phyloP scores from a whole-genome alignment of 2,113 vertebrate genomes.

The Grallaria varia region DNA sequence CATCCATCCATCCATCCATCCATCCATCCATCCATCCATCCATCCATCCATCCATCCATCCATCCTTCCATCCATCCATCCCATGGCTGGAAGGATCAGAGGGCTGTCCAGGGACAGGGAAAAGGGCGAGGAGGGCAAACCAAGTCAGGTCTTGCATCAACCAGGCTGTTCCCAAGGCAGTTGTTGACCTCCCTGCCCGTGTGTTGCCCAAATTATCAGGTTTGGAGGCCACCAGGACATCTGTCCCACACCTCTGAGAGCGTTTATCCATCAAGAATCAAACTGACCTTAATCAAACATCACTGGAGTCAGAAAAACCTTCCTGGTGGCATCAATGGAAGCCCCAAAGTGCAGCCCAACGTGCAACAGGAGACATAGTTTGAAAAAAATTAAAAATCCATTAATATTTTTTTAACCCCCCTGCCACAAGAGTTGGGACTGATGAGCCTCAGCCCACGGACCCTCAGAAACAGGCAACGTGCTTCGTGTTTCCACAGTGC shows the following conservation, averaged over 20 bases:
- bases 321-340: background rate
- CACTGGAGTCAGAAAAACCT: background rate
- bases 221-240: background rate
- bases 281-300: background rate
- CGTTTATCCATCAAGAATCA: background rate
- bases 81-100: too few relatives aligned
- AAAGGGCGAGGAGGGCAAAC: background rate
- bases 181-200: rapidly evolving
- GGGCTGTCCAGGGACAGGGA: rapidly evolving
- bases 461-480: background rate
- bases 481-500: background rate
- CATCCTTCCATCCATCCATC: too few relatives aligned
- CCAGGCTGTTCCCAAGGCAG: background rate
- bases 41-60: too few relatives aligned
- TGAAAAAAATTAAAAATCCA: background rate
- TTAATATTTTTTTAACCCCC: background rate
- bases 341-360: background rate
- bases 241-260: background rate
- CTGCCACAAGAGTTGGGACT: background rate
- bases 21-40: too few relatives aligned
- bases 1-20: too few relatives aligned
- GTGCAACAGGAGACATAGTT: background rate
- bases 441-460: background rate
- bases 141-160: background rate
- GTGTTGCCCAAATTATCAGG: rapidly evolving